A percentile compares a stretch with the other conserved stretches of the same genome.
These are phyloP conservation scores for Gordius sp. DNA, from an alignment of 2,888 invertebrate genomes.

Conservation along the genomic window DNA sequence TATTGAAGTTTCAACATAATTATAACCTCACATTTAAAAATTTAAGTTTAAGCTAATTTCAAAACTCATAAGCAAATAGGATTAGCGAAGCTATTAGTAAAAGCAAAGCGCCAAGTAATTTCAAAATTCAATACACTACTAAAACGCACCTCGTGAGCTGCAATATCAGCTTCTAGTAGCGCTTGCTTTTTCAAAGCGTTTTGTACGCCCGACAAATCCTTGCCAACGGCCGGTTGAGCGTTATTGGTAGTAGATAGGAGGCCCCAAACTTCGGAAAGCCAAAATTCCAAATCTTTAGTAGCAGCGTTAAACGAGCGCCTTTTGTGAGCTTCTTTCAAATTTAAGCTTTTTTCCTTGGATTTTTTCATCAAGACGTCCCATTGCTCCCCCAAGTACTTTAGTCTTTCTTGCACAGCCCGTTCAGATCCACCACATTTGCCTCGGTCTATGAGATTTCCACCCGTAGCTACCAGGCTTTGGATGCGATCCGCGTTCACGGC, in stretches of 20 bases:
- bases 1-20: too few relatives aligned
- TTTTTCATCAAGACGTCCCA: constrained; percentile 95
- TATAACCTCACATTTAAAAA: too few relatives aligned
- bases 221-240: constrained; percentile 39
- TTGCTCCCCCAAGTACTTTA: constrained; percentile 62
- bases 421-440: constrained; percentile 91
- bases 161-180: constrained; percentile 84
- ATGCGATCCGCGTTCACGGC: constrained; percentile 95
- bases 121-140: too few relatives aligned
- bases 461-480: constrained; percentile 75
- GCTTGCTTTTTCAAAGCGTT: constrained; percentile 95
- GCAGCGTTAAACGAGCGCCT: constrained; percentile 96
- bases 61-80: too few relatives aligned
- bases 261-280: constrained; percentile 72
- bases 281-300: constrained; percentile 96
- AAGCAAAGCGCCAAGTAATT: too few relatives aligned
- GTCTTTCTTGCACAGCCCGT: constrained; percentile 54
- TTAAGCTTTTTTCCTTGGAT: constrained; percentile 85
- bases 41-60: too few relatives aligned
- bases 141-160: constrained; percentile 88
- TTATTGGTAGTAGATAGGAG: not conserved
- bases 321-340: constrained; percentile 92
- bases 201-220: constrained; percentile 93
- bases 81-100: too few relatives aligned
- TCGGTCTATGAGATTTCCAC: constrained; percentile 46